Percentiles rank a stretch among this genome's conserved stretches.
Evolutionary conservation across 2,797 vertebrate genomes (phyloP).

Genomic region (Silurus aristotelis): DNA sequence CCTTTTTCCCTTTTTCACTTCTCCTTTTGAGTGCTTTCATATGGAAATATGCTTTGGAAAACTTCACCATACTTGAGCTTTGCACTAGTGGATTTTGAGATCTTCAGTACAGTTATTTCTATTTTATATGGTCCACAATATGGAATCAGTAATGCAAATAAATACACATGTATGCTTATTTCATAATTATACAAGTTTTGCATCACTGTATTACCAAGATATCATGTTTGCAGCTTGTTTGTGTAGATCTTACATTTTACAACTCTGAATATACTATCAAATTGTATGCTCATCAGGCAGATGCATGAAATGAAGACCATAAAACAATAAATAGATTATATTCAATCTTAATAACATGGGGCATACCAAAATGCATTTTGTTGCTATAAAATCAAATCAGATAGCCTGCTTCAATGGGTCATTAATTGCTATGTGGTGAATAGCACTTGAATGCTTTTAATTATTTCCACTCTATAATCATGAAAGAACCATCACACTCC

Average conservation of each 20-base stretch:
- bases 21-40: not conserved
- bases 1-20: not conserved
- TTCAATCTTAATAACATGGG: not conserved
- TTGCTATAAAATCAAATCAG: not conserved
- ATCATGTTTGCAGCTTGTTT: not conserved
- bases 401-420: not conserved
- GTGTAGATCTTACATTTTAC: not conserved
- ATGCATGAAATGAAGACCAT: not conserved
- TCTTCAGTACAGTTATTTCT: not conserved
- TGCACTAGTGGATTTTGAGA: not conserved
- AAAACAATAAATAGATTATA: not conserved
- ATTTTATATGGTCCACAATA: not conserved
- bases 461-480: slow-evolving; percentile 64
- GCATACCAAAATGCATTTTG: not conserved
- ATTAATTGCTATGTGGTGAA: not conserved
- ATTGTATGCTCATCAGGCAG: not conserved
- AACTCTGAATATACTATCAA: not conserved
- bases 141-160: not conserved
- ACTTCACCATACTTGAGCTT: not conserved
- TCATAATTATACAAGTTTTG: not conserved
- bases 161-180: not conserved
- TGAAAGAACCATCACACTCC: slow-evolving; percentile 68
- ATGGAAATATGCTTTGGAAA: not conserved
- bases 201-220: not conserved
- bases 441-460: not conserved